Conservation (phyloP, 2,888 invertebrate genomes). For the Cephus rjabovi region DNA sequence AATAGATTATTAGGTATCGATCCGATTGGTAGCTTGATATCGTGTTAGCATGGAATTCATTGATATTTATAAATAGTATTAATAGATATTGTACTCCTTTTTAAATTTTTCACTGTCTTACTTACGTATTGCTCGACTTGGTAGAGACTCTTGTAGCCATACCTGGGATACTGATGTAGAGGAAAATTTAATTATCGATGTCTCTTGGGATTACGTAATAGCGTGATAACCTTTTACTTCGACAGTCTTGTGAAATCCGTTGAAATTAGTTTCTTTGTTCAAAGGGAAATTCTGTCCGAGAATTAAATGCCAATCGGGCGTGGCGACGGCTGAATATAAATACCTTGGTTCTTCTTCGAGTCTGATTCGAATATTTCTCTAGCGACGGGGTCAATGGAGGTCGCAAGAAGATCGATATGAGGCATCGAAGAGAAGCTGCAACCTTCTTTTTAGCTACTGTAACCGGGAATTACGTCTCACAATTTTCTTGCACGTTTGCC, state of each 20-base stretch:
- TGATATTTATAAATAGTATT: too few relatives aligned
- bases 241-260: not conserved
- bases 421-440: too few relatives aligned
- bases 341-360: not conserved
- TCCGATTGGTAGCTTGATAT: not conserved
- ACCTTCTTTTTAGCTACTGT: too few relatives aligned
- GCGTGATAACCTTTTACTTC: not conserved
- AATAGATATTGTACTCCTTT: too few relatives aligned
- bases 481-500: too few relatives aligned
- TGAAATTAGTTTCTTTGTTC: constrained; percentile 15
- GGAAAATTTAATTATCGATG: not conserved
- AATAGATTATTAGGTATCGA: not conserved
- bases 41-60: not conserved
- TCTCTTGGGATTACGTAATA: not conserved
- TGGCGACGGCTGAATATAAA: constrained; percentile 27
- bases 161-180: not conserved
- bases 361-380: not conserved
- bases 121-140: too few relatives aligned
- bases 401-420: not conserved
- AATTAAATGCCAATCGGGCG: constrained; percentile 59
- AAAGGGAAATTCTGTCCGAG: constrained; percentile 53
- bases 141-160: too few relatives aligned
- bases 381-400: not conserved
- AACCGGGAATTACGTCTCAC: too few relatives aligned
- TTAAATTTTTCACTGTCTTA: too few relatives aligned